Evolutionary conservation across 2,113 vertebrate species (phyloP), one percentile per base, ranked within the genome.

Genomic region (Dicentrarchus labrax): DNA sequence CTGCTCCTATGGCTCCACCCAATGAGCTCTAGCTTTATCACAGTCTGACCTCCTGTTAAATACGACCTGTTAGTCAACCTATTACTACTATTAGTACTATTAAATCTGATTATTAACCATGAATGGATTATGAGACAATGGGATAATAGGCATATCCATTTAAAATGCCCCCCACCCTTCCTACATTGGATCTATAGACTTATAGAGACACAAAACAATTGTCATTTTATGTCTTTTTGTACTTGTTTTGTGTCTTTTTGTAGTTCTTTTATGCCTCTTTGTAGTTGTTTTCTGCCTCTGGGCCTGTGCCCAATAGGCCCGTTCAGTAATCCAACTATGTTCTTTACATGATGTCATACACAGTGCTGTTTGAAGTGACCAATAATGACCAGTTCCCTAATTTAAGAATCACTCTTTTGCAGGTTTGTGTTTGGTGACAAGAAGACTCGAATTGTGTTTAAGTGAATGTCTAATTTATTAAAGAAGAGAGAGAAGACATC

Each of bases 371-470:
- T 8, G 54, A 11, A 36, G 39, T 0, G 68, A 65, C 0, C 4
- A 16, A 4, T 22, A 22, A 47, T 17, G 45, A 59, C 51, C 0
- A 21, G 7, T 10, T 30, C 6, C 36, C 16, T 59, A 4, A 73
- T 15, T 54, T 6, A 56, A 22, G 5, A 16, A 0, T 82, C 21
- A 2, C 4, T 85, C 54, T 76, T 57, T 82, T 11, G 2, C 82
- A 95, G 94, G 82, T 67, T 94, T 65, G 9, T 95, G 60, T 54
- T 95, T 10, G 94, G 94, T 5, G 94, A 95, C 84, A 80, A 85
- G 69, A 94, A 89, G 70, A 93, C 78, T 8, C 87, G 92, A 6
- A 4, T 94, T 61, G 1, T 94, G 54, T 78, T 94, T 7, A 94
- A 91, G 75, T 93, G 60, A 95, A 80, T 15, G 13, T 22, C 43